Evolutionary conservation across 2,888 invertebrate species (phyloP).

Genomic region (Sylvicola cinctus): DNA sequence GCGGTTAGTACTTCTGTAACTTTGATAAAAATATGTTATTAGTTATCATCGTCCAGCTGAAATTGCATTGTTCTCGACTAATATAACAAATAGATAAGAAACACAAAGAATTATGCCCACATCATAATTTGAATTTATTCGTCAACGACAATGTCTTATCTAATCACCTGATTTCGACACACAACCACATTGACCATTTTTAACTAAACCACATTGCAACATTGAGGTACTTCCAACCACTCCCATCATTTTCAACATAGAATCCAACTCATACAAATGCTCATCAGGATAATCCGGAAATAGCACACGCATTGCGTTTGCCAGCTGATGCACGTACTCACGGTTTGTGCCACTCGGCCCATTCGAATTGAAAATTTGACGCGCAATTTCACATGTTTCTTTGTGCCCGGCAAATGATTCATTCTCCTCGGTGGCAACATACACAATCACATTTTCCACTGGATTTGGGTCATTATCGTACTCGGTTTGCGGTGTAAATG

Average conservation of each 20-base stretch:
- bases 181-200: too few species aligned
- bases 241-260: slow-evolving; percentile 24
- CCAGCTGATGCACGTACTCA: slow-evolving; percentile 78
- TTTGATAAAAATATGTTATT: too few species aligned
- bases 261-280: slow-evolving; percentile 56
- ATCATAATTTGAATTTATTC: too few species aligned
- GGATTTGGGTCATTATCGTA: slow-evolving; percentile 32
- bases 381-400: slow-evolving; percentile 53
- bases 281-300: slow-evolving; percentile 52
- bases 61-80: too few species aligned
- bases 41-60: too few species aligned
- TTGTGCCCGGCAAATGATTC: slow-evolving; percentile 48
- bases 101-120: too few species aligned
- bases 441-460: slow-evolving; percentile 38
- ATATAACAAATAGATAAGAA: too few species aligned
- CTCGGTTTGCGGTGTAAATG: slow-evolving; percentile 42
- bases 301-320: slow-evolving; percentile 51
- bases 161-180: too few species aligned
- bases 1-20: too few species aligned
- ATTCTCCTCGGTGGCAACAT: slow-evolving; percentile 66
- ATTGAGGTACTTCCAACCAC: too few species aligned
- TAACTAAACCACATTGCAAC: too few species aligned
- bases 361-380: slow-evolving; percentile 45
- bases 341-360: slow-evolving; percentile 83
- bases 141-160: too few species aligned